These are phyloP conservation scores for Megalopta genalis DNA, from an alignment of 1,140 invertebrate genomes.

Conservation along the genomic window DNA sequence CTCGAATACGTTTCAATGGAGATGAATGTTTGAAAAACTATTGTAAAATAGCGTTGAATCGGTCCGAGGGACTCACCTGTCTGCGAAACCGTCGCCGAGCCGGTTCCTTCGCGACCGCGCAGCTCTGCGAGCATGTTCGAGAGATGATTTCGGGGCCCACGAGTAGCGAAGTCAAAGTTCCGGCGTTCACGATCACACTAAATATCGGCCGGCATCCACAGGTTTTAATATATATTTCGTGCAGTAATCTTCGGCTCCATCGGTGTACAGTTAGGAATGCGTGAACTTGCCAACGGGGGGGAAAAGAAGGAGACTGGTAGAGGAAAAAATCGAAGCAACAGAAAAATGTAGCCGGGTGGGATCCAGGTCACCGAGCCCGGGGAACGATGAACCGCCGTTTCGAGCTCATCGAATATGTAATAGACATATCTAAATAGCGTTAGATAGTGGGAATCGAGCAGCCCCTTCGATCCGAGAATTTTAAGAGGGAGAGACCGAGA, in stretches of 20 bases:
- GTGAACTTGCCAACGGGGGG: constrained; percentile 36
- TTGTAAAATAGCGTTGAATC: too few species aligned
- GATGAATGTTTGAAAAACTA: too few species aligned
- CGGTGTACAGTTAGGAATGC: constrained; percentile 69
- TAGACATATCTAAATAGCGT: constrained; percentile 37
- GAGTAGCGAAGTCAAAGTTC: neutral
- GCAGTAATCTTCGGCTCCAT: constrained; percentile 51
- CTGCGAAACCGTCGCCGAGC: too few species aligned
- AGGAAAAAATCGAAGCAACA: constrained; percentile 10
- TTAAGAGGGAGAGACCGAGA: too few species aligned
- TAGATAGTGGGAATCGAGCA: constrained; percentile 17
- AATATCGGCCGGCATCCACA: constrained; percentile 27
- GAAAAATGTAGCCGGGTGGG: constrained; percentile 12
- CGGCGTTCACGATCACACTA: constrained; percentile 53
- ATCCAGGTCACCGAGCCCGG: constrained; percentile 20
- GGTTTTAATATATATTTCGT: constrained; percentile 64
- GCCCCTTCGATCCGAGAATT: neutral
- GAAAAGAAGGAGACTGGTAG: too few species aligned
- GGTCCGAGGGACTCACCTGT: constrained; percentile 4
- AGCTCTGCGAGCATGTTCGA: neutral
- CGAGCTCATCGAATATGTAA: constrained; percentile 41
- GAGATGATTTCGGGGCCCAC: too few species aligned
- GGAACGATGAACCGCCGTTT: constrained; percentile 24
- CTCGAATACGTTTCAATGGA: too few species aligned
- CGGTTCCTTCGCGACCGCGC: neutral